phyloP scores from a whole-genome alignment of 2,797 vertebrate species.

The Enteromius argenteus region DNA sequence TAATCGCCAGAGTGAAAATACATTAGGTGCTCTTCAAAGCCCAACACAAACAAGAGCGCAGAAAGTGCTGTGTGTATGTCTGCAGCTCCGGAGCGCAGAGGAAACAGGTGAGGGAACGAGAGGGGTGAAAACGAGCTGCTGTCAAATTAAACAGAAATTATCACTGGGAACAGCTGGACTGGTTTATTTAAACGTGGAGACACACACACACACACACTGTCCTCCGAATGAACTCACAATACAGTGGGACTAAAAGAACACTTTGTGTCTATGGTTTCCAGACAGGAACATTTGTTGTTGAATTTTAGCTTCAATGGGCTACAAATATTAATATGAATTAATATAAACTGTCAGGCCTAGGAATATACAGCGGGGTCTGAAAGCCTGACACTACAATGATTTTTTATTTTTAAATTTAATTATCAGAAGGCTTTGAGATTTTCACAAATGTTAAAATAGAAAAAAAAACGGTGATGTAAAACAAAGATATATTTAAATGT shows the following conservation, averaged over 20 bases:
- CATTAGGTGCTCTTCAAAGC: constrained; percentile 37
- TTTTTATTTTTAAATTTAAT: neutral
- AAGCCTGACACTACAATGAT: neutral
- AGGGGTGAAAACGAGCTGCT: constrained; percentile 80
- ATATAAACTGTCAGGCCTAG: neutral
- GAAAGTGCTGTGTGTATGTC: constrained; percentile 9
- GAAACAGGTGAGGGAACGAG: constrained; percentile 67
- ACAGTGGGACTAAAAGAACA: constrained; percentile 44
- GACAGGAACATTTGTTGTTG: constrained; percentile 47
- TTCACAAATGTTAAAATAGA: neutral
- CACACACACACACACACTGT: constrained; percentile 53
- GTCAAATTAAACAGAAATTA: constrained; percentile 87
- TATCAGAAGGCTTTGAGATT: neutral
- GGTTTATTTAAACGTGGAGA: constrained; percentile 93
- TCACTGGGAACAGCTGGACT: constrained; percentile 92
- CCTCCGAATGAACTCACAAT: constrained; percentile 59
- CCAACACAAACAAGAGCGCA: constrained; percentile 39
- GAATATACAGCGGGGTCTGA: neutral
- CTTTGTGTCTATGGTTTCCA: constrained; percentile 53
- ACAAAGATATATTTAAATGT: neutral
- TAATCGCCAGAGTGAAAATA: constrained; percentile 32
- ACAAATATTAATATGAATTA: neutral
- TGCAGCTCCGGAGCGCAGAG: constrained; percentile 29
- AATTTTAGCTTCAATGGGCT: constrained; percentile 37
- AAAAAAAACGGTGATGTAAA: neutral